These are phyloP conservation scores for Eulemur macaco DNA, from an alignment of 2,113 vertebrate genomes.

Conservation along the genomic window DNA sequence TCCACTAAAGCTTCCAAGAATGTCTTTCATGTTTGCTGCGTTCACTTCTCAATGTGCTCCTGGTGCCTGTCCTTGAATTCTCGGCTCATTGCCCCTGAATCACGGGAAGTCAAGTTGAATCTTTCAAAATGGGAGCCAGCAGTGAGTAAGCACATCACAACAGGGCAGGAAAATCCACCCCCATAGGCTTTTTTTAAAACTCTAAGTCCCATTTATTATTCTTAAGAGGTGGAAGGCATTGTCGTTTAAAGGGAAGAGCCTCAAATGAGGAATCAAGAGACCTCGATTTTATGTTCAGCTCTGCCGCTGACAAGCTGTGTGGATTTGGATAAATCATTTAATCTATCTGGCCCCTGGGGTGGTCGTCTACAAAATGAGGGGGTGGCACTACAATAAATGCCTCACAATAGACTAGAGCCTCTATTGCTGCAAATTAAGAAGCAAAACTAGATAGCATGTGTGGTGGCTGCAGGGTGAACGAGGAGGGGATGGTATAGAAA, in stretches of 20 bases:
- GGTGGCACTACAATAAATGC: background rate
- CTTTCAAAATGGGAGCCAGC: slow-evolving; percentile 55
- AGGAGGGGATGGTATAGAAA: background rate
- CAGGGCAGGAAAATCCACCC: slow-evolving; percentile 4
- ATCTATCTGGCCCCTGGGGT: background rate
- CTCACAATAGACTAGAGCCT: background rate
- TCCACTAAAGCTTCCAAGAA: slow-evolving; percentile 64
- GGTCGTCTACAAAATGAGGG: slow-evolving; percentile 18
- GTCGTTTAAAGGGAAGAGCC: background rate
- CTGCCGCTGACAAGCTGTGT: background rate
- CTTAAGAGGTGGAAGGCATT: background rate
- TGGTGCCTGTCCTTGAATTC: slow-evolving; percentile 63
- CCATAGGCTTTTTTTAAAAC: background rate
- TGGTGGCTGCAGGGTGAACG: background rate
- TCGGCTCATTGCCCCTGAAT: slow-evolving; percentile 62
- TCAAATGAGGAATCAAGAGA: background rate
- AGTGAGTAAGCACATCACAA: background rate
- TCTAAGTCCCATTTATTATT: background rate
- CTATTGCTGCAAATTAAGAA: background rate
- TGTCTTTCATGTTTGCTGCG: slow-evolving; percentile 69
- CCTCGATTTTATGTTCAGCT: background rate
- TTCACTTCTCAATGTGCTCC: slow-evolving; percentile 35
- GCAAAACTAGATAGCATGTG: background rate
- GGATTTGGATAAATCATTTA: background rate
- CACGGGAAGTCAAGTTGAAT: slow-evolving; percentile 66